These are phyloP conservation scores for Xestobium rufovillosum DNA, from an alignment of 2,888 invertebrate species.

Conservation along the genomic window DNA sequence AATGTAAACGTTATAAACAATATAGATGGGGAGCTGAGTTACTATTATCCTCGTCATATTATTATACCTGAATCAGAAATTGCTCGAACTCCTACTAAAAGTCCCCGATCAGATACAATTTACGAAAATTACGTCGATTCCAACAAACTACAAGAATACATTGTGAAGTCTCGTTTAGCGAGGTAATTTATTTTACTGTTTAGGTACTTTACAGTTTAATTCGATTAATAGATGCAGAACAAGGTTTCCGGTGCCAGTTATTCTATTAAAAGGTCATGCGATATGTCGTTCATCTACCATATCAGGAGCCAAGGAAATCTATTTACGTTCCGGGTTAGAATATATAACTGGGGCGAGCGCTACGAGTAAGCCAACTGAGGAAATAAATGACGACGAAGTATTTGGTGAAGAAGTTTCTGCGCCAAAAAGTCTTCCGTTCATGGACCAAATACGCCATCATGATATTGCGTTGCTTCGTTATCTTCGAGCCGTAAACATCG, in stretches of 20 bases:
- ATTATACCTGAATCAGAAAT: conserved; percentile 56
- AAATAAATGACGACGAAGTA: conserved; percentile 13
- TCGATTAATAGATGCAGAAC: conserved; percentile 53
- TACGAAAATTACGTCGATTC: conserved; percentile 53
- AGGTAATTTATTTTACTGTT: conserved; percentile 29
- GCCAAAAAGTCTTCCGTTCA: too few relatives aligned
- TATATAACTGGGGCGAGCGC: conserved; percentile 37
- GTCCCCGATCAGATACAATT: conserved; percentile 41
- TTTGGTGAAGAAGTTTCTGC: conserved; percentile 29
- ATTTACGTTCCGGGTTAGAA: conserved; percentile 57
- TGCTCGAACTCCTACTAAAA: conserved; percentile 16
- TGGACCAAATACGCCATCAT: too few relatives aligned
- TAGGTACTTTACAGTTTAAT: neutral
- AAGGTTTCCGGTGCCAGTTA: conserved; percentile 70
- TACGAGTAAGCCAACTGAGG: conserved; percentile 23
- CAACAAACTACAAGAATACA: conserved; percentile 53
- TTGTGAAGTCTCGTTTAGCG: conserved; percentile 61
- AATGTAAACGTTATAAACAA: conserved; percentile 57
- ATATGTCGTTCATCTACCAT: conserved; percentile 69
- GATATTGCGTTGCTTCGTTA: too few relatives aligned
- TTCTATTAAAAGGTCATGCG: conserved; percentile 65
- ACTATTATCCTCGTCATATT: conserved; percentile 63
- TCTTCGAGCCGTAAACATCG: conserved; percentile 62
- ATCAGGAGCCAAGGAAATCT: conserved; percentile 66
- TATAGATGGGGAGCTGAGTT: conserved; percentile 56